These are phyloP conservation scores for Monopterus albus DNA, from an alignment of 2,113 vertebrate genomes.

Conservation along the genomic window DNA sequence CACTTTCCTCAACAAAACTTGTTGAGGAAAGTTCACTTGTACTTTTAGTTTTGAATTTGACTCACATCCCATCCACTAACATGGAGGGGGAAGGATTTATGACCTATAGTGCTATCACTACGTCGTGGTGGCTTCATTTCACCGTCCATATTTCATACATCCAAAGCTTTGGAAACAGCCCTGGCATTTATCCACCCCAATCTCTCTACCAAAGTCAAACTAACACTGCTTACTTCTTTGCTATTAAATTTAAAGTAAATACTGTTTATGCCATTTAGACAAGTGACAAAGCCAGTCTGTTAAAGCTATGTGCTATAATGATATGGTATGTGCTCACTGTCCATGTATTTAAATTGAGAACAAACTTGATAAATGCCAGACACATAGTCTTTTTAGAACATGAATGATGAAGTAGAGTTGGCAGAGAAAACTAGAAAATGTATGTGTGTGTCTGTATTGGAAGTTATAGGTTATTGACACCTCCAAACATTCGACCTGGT, in stretches of 20 bases:
- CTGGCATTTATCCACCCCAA: no score
- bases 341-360: background rate
- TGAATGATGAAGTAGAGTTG: background rate
- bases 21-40: no score
- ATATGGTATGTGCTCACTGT: background rate
- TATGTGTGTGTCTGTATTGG: background rate
- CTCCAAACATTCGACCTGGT: conserved; percentile 24
- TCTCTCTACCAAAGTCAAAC: no score
- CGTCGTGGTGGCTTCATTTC: no score
- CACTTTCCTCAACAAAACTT: conserved; percentile 12
- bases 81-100: no score
- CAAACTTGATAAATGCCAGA: background rate
- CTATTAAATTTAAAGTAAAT: background rate
- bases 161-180: no score
- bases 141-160: no score
- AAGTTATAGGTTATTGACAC: background rate
- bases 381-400: background rate
- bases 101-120: no score
- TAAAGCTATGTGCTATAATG: background rate
- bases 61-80: no score
- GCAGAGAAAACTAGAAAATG: no score
- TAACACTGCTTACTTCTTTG: no score
- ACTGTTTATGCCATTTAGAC: background rate
- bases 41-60: no score
- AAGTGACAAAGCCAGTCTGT: background rate